Evolutionary conservation across 1,140 invertebrate genomes (phyloP), one percentile per base, ranked within the genome.

Genomic region (Drosophila auraria): DNA sequence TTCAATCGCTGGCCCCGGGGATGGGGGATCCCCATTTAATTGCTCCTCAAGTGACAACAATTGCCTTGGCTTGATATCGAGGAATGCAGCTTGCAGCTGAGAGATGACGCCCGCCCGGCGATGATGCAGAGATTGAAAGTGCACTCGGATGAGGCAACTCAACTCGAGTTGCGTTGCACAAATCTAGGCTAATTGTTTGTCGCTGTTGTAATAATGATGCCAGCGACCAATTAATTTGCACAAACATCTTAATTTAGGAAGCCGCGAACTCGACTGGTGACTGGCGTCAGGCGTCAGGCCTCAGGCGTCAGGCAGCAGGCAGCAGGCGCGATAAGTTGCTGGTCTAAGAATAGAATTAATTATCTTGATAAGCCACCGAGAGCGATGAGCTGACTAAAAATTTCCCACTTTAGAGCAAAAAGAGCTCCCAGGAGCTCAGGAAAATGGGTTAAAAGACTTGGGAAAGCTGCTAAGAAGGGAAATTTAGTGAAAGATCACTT

Each of bases 161-260:
- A 40, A 15, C 27, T 54, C 42, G 49, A 27, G 53, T 44, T 78
- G 60, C 49, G 30, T 59, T 58, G 82, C 45, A 53, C 71, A 89
- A 90, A 90, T 90, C 87, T 90, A 90, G 86, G 86, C 86, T 90
- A 90, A 90, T 90, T 90, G 86, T 91, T 90, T 90, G 86, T 90
- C 86, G 87, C 86, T 90, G 81, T 75, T 90, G 82, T 90, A 90
- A 82, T 90, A 90, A 91, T 90, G 80, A 90, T 90, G 86, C 86
- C 86, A 90, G 86, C 87, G 79, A 82, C 87, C 87, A 90, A 90
- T 90, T 90, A 90, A 90, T 90, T 90, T 90, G 87, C 86, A 90
- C 86, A 90, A 90, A 91, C 87, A 90, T 90, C 86, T 90, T 91
- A 90, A 90, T 91, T 86, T 90, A 91, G 72, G 77, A 71, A 84